Conservation (phyloP, 2,888 invertebrate species). For the Nymphalis c-album region DNA sequence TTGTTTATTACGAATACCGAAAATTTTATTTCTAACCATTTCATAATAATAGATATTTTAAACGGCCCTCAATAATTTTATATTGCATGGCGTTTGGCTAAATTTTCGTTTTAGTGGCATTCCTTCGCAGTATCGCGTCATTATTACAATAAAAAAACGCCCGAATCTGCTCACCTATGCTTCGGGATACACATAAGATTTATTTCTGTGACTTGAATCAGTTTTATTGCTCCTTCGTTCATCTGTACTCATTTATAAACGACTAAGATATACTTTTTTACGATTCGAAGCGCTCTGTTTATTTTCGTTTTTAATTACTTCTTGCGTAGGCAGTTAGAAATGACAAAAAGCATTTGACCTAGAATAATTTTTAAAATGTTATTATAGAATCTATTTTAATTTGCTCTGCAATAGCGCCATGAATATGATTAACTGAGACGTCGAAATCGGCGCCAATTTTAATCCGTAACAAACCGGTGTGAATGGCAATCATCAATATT, state of each 20-base stretch:
- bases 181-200: constrained; percentile 69
- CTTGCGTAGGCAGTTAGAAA: constrained; percentile 72
- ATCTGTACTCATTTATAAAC: constrained; percentile 80
- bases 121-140: constrained; percentile 58
- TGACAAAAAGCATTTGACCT: constrained; percentile 71
- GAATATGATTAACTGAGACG: constrained; percentile 38
- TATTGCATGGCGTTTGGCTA: constrained; percentile 58
- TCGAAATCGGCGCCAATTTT: constrained; percentile 31
- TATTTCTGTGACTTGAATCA: constrained; percentile 78
- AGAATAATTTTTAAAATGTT: constrained; percentile 47
- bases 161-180: constrained; percentile 68
- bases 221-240: constrained; percentile 77
- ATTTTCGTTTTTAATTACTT: constrained; percentile 82
- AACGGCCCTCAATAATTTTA: constrained; percentile 43
- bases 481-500: constrained; percentile 30
- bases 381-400: constrained; percentile 43
- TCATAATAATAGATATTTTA: constrained; percentile 34
- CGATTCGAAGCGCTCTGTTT: constrained; percentile 79
- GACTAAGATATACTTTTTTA: constrained; percentile 80
- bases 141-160: constrained; percentile 58
- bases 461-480: constrained; percentile 27
- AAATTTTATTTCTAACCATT: constrained; percentile 54
- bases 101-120: constrained; percentile 62
- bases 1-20: constrained; percentile 68
- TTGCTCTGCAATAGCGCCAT: constrained; percentile 36